Evolutionary conservation across 2,888 invertebrate species (phyloP), one percentile per base, ranked within the genome.

Genomic region (Autographa gamma): DNA sequence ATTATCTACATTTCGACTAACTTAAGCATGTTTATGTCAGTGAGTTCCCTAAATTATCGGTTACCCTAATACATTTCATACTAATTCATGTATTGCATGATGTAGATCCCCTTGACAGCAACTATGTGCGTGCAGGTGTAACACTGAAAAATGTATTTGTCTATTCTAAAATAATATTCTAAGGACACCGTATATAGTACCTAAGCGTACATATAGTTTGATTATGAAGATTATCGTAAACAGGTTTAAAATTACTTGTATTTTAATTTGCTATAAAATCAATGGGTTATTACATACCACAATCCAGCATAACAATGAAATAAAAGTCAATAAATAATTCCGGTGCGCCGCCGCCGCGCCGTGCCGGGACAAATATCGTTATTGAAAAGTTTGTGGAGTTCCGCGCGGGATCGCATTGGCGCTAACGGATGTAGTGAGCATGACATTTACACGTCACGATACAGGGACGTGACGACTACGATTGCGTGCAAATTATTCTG

Each of bases 361-460:
- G 60, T 61, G 62, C 14, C 32, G 54, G 43, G 56, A 77, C 59
- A 69, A 77, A 73, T 74, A 76, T 65, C 64, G 65, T 74, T 74
- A 74, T 79, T 76, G 73, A 74, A 76, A 74, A 76, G 73, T 78
- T 79, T 64, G 65, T n/a, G 19, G 63, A 73, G 66, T 73, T 73
- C 66, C 61, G 62, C 63, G 48, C 59, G n/a, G 61, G 62, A 62
- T 73, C 66, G 68, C 63, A 25, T 65, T 62, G 60, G 43, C 18
- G 59, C 61, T 32, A 70, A 62, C 43, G 66, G 56, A 73, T 72
- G 64, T 62, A 59, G 56, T 60, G 19, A 68, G 59, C 61, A 63
- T 38, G 18, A 4, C 56, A 14, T 71, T 82, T 76, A 78, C 48
- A 25, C 14, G 8, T 0, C 9, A 67, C 74, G 78, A 59, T 25